Percentiles rank a stretch among this genome's conserved stretches.
These are phyloP conservation scores for Piprites chloris DNA, from an alignment of 2,113 vertebrate species.

Conservation along the genomic window DNA sequence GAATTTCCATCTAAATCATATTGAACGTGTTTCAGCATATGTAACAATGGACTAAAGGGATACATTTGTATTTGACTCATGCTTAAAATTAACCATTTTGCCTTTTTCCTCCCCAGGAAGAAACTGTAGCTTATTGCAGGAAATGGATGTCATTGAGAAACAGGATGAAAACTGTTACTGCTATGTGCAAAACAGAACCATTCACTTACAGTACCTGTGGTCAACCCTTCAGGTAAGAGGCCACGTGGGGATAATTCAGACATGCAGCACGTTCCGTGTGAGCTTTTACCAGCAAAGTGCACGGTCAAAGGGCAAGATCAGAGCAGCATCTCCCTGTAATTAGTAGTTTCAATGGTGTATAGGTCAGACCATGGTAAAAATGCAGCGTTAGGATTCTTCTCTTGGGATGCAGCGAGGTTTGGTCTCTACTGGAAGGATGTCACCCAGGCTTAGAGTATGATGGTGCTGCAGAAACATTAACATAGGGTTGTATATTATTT, in stretches of 20 bases:
- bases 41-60: neutral
- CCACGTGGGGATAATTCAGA: neutral
- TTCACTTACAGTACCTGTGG: conserved; percentile 67
- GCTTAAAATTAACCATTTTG: neutral
- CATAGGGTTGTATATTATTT: neutral
- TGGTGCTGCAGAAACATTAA: neutral
- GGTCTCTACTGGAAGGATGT: neutral
- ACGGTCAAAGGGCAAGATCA: neutral
- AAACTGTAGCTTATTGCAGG: conserved; percentile 64
- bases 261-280: fast-evolving
- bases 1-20: neutral
- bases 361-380: neutral
- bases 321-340: neutral
- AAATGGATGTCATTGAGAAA: conserved; percentile 44
- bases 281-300: neutral
- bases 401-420: neutral
- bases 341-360: neutral
- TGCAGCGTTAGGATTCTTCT: neutral
- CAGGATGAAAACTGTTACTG: conserved; percentile 67
- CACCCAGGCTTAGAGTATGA: neutral
- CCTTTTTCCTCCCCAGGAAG: neutral
- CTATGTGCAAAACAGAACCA: conserved; percentile 59
- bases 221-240: conserved; percentile 70
- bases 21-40: neutral
- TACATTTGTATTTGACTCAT: neutral